Conservation (phyloP, 2,113 vertebrate genomes). For the Uropsilus gracilis region DNA sequence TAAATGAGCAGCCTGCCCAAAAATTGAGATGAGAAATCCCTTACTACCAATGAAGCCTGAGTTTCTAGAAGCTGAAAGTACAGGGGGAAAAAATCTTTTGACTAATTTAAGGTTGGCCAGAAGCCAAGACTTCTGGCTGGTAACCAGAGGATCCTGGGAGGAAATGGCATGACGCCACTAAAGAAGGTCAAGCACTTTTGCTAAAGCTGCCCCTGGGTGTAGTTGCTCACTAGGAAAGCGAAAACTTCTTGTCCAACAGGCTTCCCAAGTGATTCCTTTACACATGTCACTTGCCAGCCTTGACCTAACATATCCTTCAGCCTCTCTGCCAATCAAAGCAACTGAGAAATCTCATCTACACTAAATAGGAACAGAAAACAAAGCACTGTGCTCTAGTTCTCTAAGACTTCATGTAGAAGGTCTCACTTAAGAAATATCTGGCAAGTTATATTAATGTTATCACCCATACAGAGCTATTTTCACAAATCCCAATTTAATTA, state of each 20-base stretch:
- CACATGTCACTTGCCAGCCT: constrained; percentile 50
- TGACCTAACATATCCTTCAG: constrained; percentile 61
- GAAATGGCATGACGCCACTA: constrained; percentile 56
- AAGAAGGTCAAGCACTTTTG: constrained; percentile 48
- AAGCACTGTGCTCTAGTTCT: not conserved
- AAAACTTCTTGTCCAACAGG: constrained; percentile 34
- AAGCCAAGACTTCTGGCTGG: constrained; percentile 54
- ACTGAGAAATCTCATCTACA: not conserved
- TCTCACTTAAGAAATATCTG: not conserved
- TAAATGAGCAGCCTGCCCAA: constrained; percentile 55
- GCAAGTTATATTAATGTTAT: not conserved
- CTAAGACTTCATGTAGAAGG: not conserved
- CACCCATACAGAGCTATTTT: not conserved
- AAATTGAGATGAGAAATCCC: constrained; percentile 44
- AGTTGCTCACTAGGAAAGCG: constrained; percentile 64
- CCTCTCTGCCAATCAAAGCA: constrained; percentile 66
- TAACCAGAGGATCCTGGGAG: not conserved
- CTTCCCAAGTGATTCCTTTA: constrained; percentile 60
- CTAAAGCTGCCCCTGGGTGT: constrained; percentile 45
- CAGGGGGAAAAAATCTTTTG: constrained; percentile 49
- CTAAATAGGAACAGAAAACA: constrained; percentile 52
- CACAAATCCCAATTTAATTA: not conserved
- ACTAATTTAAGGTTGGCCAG: constrained; percentile 60
- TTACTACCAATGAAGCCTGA: constrained; percentile 37
- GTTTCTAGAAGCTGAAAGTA: constrained; percentile 48